Conservation (phyloP, 92 coral and sea anemone species). For the Montipora capitata region DNA sequence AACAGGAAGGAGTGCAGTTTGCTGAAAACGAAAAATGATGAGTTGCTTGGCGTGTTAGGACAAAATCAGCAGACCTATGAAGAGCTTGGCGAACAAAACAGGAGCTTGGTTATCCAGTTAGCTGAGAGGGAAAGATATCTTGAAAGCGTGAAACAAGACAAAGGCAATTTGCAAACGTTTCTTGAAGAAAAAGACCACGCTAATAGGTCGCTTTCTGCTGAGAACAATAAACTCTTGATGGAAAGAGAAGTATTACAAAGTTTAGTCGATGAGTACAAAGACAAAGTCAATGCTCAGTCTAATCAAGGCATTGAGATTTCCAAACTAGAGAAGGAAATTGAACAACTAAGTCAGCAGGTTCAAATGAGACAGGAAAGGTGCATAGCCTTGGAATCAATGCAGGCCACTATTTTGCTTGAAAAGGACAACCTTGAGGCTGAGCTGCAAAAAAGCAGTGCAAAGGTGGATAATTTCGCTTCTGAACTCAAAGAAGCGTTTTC, state of each 20-base stretch:
- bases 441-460: conserved; percentile 74
- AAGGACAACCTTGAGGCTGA: conserved; percentile 72
- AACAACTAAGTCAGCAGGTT: conserved; percentile 66
- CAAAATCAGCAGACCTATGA: conserved; percentile 74
- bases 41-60: conserved; percentile 80
- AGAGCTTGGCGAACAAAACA: conserved; percentile 64
- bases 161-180: conserved; percentile 70
- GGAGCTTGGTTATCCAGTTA: conserved; percentile 53
- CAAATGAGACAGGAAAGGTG: conserved; percentile 62
- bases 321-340: conserved; percentile 78
- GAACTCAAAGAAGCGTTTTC: conserved; percentile 77
- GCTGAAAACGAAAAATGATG: conserved; percentile 68
- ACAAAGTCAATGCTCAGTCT: conserved; percentile 62
- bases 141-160: conserved; percentile 72
- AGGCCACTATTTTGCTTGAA: conserved; percentile 67
- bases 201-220: conserved; percentile 65
- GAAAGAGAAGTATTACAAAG: conserved; percentile 80
- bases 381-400: conserved; percentile 73
- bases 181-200: conserved; percentile 75
- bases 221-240: conserved; percentile 67
- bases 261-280: conserved; percentile 74
- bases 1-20: conserved; percentile 74
- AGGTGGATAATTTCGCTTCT: conserved; percentile 63
- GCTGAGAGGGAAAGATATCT: conserved; percentile 67
- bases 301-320: conserved; percentile 59